These are phyloP conservation scores for Centruroides vittatus DNA, from an alignment of 1,140 invertebrate species.

Conservation along the genomic window DNA sequence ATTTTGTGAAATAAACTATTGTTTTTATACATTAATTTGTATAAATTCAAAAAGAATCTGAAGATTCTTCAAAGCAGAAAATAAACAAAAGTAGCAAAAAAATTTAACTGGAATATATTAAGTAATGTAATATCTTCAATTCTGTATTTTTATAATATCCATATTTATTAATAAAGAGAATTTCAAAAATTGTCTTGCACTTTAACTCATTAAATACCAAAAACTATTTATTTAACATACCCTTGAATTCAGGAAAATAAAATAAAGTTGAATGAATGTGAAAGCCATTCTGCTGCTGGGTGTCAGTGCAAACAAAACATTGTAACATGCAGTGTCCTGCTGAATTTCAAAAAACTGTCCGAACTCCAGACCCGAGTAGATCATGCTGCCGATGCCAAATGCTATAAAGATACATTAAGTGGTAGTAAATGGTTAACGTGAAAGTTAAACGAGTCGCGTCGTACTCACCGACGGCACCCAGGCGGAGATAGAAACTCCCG, in stretches of 20 bases:
- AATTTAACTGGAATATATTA: too few species aligned
- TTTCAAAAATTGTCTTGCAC: too few species aligned
- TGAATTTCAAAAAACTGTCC: constrained; percentile 84
- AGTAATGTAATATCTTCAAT: too few species aligned
- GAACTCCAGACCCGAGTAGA: constrained; percentile 85
- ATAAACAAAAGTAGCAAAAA: too few species aligned
- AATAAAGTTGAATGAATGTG: constrained; percentile 91
- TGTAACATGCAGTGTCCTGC: constrained; percentile 66
- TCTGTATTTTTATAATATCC: too few species aligned
- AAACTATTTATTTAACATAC: constrained; percentile 3
- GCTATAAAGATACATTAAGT: constrained; percentile 35
- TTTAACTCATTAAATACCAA: too few species aligned
- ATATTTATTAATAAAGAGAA: too few species aligned
- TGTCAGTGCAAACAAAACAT: constrained; percentile 67
- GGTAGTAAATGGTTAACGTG: not conserved
- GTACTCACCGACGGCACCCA: constrained; percentile 71
- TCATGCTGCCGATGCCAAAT: constrained; percentile 88
- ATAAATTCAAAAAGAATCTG: too few species aligned
- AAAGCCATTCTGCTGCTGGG: constrained; percentile 79
- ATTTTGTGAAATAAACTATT: too few species aligned
- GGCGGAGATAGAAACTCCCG: constrained; percentile 81
- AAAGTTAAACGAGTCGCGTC: not conserved
- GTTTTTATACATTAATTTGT: too few species aligned
- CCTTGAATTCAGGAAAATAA: constrained; percentile 79
- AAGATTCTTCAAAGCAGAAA: too few species aligned